Base-by-base conservation (phyloP, 2,797 vertebrate species). In the Sphaeramia orbicularis region DNA sequence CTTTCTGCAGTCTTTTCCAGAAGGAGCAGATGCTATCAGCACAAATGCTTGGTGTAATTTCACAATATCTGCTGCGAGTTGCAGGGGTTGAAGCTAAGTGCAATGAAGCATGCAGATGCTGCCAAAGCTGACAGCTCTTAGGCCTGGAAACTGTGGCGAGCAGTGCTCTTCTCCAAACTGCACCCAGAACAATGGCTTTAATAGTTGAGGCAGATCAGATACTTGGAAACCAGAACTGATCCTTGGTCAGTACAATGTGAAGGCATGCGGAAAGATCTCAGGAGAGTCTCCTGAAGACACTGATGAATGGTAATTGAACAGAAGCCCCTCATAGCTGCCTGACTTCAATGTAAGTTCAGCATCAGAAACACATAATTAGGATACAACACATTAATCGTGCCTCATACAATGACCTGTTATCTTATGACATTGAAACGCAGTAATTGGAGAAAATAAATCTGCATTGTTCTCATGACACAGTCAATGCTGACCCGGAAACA, bases 291-390 rank as follows among this genome's bases (percentile, higher is more conserved):
- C 60, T 41, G 62, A 63, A 81, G 87, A 91, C 81, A 87, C 83
- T 88, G 89, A 92, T 87, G 82, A 89, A 90, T 88, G 85, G 89
- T 91, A 92, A 90, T 91, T 91, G 89, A 86, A 85, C 76, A 74
- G 87, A 84, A 81, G 76, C 43, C 77, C 69, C 75, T 79, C 74
- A 79, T 59, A 72, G 76, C 73, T 30, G 55, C 75, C 48, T 18
- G 65, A 86, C 78, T 84, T 78, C 74, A 72, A 61, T 21, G 12
- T 80, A 47, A 67, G 60, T 63, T 81, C 55, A 27, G 70, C 56
- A 78, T 88, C 84, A 81, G 65, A 86, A 81, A 76, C 30, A 30
- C 77, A 78, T 86, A 88, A 90, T 92, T 88, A 84, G 82, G 80
- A 82, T 40, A 85, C 65, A 68, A 84, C 36, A 60, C 86, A 81